A percentile compares a stretch with the other conserved stretches of the same genome.
These are phyloP conservation scores for Melangyna quadrimaculata DNA, from an alignment of 2,888 invertebrate species.

Conservation along the genomic window DNA sequence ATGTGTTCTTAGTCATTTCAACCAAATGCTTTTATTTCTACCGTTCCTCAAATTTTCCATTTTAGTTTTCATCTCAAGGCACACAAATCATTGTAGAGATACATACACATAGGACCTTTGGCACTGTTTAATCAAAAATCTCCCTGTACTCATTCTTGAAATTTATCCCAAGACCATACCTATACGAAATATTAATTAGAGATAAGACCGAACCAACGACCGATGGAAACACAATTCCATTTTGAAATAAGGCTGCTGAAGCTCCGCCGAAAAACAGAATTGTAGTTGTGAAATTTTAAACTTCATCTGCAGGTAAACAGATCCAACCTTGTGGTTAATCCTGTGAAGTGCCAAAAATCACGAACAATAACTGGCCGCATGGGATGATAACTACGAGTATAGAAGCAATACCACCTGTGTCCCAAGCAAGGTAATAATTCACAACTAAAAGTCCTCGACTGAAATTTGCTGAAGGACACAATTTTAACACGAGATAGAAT, in stretches of 20 bases:
- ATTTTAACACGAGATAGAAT: background rate
- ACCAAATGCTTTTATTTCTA: background rate
- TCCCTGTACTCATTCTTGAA: background rate
- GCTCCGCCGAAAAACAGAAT: slow-evolving; percentile 40
- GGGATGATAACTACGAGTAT: background rate
- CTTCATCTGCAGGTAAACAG: background rate
- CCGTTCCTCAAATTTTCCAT: background rate
- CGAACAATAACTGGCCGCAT: background rate
- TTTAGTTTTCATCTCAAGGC: background rate
- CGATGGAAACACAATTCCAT: slow-evolving; percentile 20
- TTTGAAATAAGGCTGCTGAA: slow-evolving; percentile 12
- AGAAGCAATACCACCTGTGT: background rate
- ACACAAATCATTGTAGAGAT: background rate
- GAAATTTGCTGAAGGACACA: background rate
- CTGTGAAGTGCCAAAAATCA: background rate
- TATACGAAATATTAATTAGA: slow-evolving; percentile 6
- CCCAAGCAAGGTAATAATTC: background rate
- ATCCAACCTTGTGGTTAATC: background rate
- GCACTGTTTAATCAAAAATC: background rate
- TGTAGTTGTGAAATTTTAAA: background rate
- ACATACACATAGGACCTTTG: background rate
- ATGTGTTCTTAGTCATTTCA: background rate
- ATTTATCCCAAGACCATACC: background rate
- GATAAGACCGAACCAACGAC: slow-evolving; percentile 1
- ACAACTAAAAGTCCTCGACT: background rate